Evolutionary conservation across 2,113 vertebrate species (phyloP).

Genomic region (Blennius ocellaris): DNA sequence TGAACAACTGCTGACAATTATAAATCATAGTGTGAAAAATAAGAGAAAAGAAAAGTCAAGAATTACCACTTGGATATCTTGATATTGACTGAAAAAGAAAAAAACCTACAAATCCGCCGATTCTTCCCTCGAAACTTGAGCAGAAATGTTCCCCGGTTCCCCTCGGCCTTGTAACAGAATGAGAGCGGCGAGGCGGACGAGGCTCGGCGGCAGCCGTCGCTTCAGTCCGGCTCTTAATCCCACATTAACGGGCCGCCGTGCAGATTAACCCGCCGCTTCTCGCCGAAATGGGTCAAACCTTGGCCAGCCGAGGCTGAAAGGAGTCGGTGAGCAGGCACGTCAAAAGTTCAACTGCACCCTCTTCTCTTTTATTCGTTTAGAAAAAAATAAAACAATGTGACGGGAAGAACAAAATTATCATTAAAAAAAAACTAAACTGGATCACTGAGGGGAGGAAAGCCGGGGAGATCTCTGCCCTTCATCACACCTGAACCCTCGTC

Average conservation of each 20-base stretch:
- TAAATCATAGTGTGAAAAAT: too few relatives aligned
- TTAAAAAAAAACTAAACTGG: conserved; percentile 8
- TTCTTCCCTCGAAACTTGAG: too few relatives aligned
- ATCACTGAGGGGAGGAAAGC: neutral
- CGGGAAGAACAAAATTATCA: neutral
- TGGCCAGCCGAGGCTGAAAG: neutral
- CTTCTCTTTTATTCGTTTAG: conserved; percentile 35
- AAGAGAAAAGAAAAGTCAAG: too few relatives aligned
- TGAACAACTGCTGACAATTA: too few relatives aligned
- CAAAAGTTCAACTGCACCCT: neutral
- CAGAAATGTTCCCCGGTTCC: too few relatives aligned
- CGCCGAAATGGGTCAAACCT: conserved; percentile 16
- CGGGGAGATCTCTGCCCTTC: too few relatives aligned
- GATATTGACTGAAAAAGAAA: too few relatives aligned
- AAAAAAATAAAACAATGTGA: conserved; percentile 48
- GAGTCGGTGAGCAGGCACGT: conserved; percentile 12
- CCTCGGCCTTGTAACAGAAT: neutral
- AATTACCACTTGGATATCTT: too few relatives aligned
- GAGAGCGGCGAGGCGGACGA: too few relatives aligned
- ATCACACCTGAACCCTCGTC: neutral
- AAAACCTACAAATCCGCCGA: too few relatives aligned
- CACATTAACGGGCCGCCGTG: conserved; percentile 50
- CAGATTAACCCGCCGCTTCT: conserved; percentile 55
- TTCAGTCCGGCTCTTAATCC: conserved; percentile 54
- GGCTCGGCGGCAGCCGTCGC: neutral